Evolutionary conservation across 2,797 vertebrate genomes (phyloP).

Genomic region (Thamnophis elegans): DNA sequence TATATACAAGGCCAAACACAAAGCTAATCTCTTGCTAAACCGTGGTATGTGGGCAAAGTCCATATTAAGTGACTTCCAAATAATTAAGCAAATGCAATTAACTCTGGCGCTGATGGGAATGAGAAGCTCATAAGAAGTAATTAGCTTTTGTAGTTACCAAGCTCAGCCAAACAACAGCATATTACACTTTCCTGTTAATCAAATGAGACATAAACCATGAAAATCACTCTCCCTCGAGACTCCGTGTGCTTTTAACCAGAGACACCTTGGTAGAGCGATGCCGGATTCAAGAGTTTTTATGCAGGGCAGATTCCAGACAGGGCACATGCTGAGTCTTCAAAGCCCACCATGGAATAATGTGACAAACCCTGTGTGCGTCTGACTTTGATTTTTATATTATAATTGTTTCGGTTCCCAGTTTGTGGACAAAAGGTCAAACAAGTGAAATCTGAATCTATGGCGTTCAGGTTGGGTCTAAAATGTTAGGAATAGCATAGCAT

Average conservation of each 20-base stretch:
- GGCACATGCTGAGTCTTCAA: not conserved
- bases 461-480: not conserved
- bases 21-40: not conserved
- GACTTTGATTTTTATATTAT: not conserved
- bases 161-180: not conserved
- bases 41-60: not conserved
- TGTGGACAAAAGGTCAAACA: not conserved
- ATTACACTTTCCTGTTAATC: not conserved
- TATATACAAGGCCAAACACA: not conserved
- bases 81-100: not conserved
- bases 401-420: not conserved
- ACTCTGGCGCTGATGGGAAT: not conserved
- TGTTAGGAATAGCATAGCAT: not conserved
- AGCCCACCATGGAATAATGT: not conserved
- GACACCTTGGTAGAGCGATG: not conserved
- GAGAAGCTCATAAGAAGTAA: conserved; percentile 1
- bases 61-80: not conserved
- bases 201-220: not conserved
- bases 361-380: not conserved
- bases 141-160: not conserved
- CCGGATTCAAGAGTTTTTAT: not conserved
- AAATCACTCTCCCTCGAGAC: not conserved
- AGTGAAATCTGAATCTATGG: conserved; percentile 4
- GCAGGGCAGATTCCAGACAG: not conserved
- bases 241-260: not conserved